Conservation (phyloP, 2,113 vertebrate species). For the Ammodytes marinus region DNA sequence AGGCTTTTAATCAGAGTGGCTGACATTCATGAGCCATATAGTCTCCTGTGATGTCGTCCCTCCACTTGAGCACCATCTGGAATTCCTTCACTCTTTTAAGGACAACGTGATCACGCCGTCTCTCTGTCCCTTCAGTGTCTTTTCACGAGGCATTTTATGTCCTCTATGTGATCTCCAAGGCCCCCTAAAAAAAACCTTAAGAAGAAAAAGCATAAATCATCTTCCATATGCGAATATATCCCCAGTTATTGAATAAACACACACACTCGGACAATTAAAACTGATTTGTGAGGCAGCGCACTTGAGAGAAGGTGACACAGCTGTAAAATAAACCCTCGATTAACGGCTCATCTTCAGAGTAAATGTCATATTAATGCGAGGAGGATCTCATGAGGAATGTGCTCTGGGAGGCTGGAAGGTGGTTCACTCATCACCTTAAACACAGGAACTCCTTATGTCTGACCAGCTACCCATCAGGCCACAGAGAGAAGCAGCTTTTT, state of each 20-base stretch:
- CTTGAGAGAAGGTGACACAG: constrained; percentile 16
- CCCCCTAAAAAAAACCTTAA: constrained; percentile 17
- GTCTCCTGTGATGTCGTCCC: constrained; percentile 61
- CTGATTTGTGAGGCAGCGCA: constrained; percentile 37
- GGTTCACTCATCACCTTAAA: constrained; percentile 50
- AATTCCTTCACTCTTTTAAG: constrained; percentile 37
- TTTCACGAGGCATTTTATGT: constrained; percentile 28
- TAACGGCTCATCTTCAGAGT: constrained; percentile 39
- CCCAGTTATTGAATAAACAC: constrained; percentile 34
- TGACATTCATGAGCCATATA: constrained; percentile 64
- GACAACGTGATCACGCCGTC: constrained; percentile 19
- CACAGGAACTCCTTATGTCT: constrained; percentile 41
- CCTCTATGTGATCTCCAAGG: constrained; percentile 24
- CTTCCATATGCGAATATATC: neutral
- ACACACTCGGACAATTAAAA: constrained; percentile 8
- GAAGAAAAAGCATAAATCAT: constrained; percentile 19
- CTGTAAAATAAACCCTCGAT: constrained; percentile 40
- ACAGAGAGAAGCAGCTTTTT: constrained; percentile 43
- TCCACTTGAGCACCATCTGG: constrained; percentile 70
- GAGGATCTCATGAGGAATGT: constrained; percentile 60
- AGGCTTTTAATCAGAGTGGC: constrained; percentile 73
- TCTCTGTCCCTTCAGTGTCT: constrained; percentile 18
- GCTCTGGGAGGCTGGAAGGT: neutral
- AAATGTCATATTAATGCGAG: constrained; percentile 32
- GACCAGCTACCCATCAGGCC: constrained; percentile 30